Percentiles rank a stretch among this genome's conserved stretches.
Conservation (phyloP, 1,140 invertebrate genomes). For the Schmidtea mediterranea region DNA sequence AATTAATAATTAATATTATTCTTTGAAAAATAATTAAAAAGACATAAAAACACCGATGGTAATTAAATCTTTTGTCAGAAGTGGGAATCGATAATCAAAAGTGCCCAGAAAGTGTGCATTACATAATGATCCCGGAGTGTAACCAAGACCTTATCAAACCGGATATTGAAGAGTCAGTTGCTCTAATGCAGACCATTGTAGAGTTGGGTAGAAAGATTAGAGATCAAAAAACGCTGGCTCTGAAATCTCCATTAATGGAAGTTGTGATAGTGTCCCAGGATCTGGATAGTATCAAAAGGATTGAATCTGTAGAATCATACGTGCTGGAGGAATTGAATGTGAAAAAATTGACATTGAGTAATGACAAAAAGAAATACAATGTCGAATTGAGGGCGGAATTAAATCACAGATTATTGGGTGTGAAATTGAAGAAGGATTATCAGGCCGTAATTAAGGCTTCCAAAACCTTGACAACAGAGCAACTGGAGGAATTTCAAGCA, state of each 20-base stretch:
- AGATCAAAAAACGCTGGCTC: constrained; percentile 66
- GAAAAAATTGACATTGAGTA: constrained; percentile 51
- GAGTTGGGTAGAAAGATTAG: constrained; percentile 68
- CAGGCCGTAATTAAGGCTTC: not conserved
- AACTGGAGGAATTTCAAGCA: not conserved
- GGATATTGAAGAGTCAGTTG: constrained; percentile 60
- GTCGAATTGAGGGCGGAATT: constrained; percentile 72
- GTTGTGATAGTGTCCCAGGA: constrained; percentile 75
- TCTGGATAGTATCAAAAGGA: constrained; percentile 44
- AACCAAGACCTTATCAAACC: constrained; percentile 45
- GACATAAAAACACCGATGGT: no score
- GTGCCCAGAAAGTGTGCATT: not conserved
- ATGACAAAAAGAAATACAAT: constrained; percentile 69
- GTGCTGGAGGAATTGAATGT: constrained; percentile 82
- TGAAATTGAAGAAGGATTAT: constrained; percentile 16
- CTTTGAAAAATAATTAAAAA: no score
- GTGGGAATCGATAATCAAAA: no score
- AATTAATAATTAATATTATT: no score
- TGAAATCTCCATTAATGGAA: constrained; percentile 85
- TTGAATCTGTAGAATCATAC: constrained; percentile 51
- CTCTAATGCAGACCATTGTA: constrained; percentile 72
- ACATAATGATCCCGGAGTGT: constrained; percentile 8
- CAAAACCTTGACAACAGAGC: not conserved
- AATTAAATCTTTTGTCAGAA: no score
- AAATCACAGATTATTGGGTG: constrained; percentile 58